Evolutionary conservation across 2,888 invertebrate species (phyloP).

Genomic region (Hymenopus coronatus): DNA sequence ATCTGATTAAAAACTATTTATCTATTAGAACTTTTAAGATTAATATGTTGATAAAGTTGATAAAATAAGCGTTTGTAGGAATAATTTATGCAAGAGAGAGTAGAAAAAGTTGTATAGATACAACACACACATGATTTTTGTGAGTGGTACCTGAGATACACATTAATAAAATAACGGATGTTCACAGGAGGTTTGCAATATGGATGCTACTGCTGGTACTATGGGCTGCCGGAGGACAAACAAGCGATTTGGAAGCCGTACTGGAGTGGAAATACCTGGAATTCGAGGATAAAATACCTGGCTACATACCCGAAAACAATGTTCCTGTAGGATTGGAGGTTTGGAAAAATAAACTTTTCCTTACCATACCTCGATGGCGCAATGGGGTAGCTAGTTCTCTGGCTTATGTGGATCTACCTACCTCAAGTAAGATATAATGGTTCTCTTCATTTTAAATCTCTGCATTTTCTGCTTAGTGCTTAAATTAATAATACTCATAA

Average conservation of each 20-base stretch:
- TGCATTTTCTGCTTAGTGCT: no score
- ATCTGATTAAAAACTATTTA: no score
- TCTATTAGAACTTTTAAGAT: no score
- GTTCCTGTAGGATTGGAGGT: constrained; percentile 74
- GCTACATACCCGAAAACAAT: constrained; percentile 67
- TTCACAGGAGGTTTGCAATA: background rate
- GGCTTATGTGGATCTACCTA: constrained; percentile 49
- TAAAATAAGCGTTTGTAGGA: no score
- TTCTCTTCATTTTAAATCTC: no score
- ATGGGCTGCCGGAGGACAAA: background rate
- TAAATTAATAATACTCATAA: no score
- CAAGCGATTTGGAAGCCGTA: constrained; percentile 38
- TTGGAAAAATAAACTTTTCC: constrained; percentile 63
- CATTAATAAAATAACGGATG: background rate
- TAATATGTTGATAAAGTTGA: no score
- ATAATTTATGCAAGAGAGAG: no score
- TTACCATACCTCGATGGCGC: constrained; percentile 74
- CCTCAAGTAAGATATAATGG: constrained; percentile 48
- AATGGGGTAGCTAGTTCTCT: constrained; percentile 71
- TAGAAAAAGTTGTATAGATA: no score
- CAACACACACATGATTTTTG: no score
- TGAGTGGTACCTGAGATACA: no score
- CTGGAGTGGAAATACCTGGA: constrained; percentile 75
- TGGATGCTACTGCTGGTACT: background rate
- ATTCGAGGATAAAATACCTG: constrained; percentile 67